These are phyloP conservation scores for Chloroceryle aenea DNA, from an alignment of 2,113 vertebrate species.

Conservation along the genomic window DNA sequence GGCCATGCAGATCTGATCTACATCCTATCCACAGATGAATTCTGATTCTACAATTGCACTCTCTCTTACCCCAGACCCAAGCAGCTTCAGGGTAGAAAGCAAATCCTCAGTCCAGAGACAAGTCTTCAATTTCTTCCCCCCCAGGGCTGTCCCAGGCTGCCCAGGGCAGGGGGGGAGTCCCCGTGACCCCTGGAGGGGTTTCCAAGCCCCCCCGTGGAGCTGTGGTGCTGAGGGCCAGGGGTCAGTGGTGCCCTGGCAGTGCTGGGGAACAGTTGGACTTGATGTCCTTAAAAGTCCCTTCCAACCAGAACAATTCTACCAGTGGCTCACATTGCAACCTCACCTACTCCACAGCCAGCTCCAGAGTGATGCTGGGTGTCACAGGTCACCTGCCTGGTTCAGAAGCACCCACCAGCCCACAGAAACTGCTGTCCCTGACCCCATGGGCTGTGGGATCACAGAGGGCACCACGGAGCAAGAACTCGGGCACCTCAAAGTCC, in stretches of 20 bases:
- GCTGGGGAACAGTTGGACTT: too few species aligned
- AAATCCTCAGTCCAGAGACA: not conserved
- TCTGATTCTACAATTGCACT: fast-evolving
- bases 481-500: not conserved
- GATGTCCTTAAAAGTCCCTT: too few species aligned
- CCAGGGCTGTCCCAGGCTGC: too few species aligned
- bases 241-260: too few species aligned
- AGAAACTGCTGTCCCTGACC: not conserved
- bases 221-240: too few species aligned
- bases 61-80: not conserved
- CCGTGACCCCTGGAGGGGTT: too few species aligned
- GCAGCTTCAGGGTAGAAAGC: not conserved
- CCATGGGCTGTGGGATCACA: fast-evolving
- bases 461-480: not conserved
- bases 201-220: too few species aligned
- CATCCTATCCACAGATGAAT: not conserved
- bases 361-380: not conserved
- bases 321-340: not conserved
- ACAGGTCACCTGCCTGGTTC: not conserved
- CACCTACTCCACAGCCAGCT: not conserved
- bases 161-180: too few species aligned
- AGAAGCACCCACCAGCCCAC: not conserved
- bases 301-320: too few species aligned
- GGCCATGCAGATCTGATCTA: too few species aligned
- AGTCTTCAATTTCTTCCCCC: not conserved